phyloP scores from a whole-genome alignment of 2,888 invertebrate genomes.

The Melanostoma mellinum region DNA sequence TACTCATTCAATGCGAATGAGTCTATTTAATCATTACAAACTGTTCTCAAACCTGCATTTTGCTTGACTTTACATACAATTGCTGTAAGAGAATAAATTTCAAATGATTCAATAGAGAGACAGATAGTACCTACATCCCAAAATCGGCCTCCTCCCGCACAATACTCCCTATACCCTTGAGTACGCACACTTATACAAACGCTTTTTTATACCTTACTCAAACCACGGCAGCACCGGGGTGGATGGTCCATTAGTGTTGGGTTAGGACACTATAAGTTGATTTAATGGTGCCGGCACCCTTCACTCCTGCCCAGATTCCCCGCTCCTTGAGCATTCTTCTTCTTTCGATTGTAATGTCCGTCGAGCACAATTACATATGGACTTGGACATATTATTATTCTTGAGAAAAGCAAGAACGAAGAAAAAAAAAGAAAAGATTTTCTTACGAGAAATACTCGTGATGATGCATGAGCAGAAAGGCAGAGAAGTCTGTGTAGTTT shows the following conservation, averaged over 20 bases:
- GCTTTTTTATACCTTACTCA: conserved; percentile 13
- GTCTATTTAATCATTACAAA: background rate
- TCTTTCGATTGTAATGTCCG: conserved; percentile 58
- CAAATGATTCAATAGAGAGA: conserved; percentile 70
- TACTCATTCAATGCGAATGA: too few species aligned
- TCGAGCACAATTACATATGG: conserved; percentile 72
- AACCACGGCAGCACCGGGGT: conserved; percentile 10
- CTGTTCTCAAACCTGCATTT: conserved; percentile 33
- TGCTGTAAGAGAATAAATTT: conserved; percentile 61
- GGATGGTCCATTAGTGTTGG: conserved; percentile 71
- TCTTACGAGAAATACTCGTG: conserved; percentile 38
- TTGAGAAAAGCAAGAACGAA: conserved; percentile 27
- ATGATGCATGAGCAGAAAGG: conserved; percentile 31
- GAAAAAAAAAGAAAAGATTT: conserved; percentile 41
- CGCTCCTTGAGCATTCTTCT: conserved; percentile 1
- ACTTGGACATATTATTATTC: conserved; percentile 71
- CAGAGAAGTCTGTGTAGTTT: background rate
- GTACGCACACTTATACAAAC: conserved; percentile 35
- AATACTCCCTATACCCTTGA: conserved; percentile 2
- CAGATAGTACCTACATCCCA: conserved; percentile 51
- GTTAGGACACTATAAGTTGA: conserved; percentile 72
- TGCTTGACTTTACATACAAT: conserved; percentile 56
- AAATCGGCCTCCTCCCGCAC: conserved; percentile 38
- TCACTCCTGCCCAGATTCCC: conserved; percentile 3
- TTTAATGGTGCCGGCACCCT: conserved; percentile 66